Conservation (phyloP, 2,113 vertebrate genomes). For the Petroica traversi region DNA sequence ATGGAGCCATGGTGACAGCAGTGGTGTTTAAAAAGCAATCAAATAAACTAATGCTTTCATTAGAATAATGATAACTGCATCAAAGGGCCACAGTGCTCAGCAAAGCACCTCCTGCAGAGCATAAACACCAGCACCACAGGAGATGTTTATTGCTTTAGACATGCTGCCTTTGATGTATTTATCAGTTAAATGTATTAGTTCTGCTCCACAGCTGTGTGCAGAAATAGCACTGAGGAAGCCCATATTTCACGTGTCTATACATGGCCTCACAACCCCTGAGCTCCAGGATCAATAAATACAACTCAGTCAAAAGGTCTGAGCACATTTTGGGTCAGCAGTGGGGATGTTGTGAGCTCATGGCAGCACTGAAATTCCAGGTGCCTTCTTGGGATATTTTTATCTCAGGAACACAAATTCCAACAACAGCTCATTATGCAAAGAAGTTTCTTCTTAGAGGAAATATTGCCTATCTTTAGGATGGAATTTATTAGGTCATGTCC, state of each 20-base stretch:
- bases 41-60: slow-evolving; percentile 63
- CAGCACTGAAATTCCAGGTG: background rate
- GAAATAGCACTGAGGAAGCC: slow-evolving; percentile 37
- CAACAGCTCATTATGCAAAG: background rate
- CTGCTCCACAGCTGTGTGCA: slow-evolving; percentile 47
- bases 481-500: background rate
- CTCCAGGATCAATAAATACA: background rate
- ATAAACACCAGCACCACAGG: slow-evolving; percentile 56
- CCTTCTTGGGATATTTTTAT: background rate
- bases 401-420: background rate
- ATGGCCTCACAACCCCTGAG: background rate
- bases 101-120: slow-evolving; percentile 36
- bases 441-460: background rate
- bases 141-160: slow-evolving; percentile 68
- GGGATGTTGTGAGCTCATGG: background rate
- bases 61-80: slow-evolving; percentile 61
- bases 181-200: slow-evolving; percentile 72
- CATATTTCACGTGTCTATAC: slow-evolving; percentile 20
- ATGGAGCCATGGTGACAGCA: background rate
- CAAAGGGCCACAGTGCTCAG: slow-evolving; percentile 46
- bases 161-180: slow-evolving; percentile 71
- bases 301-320: background rate
- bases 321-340: background rate
- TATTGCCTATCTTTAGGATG: background rate
- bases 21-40: slow-evolving; percentile 60